Percentiles rank a stretch among this genome's conserved stretches.
phyloP scores from a whole-genome alignment of 2,888 invertebrate genomes.

The Mimas tiliae region DNA sequence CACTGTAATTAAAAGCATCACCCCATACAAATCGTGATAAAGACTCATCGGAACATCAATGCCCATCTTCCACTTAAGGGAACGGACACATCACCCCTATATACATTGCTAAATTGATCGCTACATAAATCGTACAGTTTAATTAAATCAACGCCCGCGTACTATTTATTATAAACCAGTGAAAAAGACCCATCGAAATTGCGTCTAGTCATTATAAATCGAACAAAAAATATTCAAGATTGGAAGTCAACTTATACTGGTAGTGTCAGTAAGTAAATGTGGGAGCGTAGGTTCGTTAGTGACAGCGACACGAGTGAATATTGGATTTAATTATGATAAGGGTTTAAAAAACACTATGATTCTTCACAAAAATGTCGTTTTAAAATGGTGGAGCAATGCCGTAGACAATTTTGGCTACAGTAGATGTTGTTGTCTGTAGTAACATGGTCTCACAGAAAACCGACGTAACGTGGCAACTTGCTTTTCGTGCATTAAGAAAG shows the following conservation, averaged over 20 bases:
- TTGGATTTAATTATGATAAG: constrained; percentile 53
- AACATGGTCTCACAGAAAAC: no score
- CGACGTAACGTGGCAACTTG: no score
- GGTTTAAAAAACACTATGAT: constrained; percentile 41
- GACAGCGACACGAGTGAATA: constrained; percentile 54
- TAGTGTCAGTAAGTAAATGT: constrained; percentile 63
- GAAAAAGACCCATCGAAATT: constrained; percentile 11
- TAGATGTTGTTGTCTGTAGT: no score
- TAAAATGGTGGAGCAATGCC: no score
- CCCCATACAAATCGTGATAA: constrained; percentile 17
- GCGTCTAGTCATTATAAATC: not conserved
- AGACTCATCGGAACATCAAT: constrained; percentile 13
- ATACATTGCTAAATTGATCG: constrained; percentile 79
- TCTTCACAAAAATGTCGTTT: not conserved
- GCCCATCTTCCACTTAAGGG: constrained; percentile 29
- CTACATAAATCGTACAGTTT: constrained; percentile 79
- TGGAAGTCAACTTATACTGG: constrained; percentile 39
- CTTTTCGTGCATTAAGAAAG: no score
- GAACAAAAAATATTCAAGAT: not conserved
- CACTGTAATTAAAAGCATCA: not conserved
- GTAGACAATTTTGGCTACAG: no score
- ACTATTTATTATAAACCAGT: constrained; percentile 65
- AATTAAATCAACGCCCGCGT: constrained; percentile 81
- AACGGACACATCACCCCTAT: constrained; percentile 62
- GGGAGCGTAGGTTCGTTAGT: constrained; percentile 58